Evolutionary conservation across 2,888 invertebrate genomes (phyloP), one percentile per base, ranked within the genome.

Genomic region (Drosophila subsilvestris): DNA sequence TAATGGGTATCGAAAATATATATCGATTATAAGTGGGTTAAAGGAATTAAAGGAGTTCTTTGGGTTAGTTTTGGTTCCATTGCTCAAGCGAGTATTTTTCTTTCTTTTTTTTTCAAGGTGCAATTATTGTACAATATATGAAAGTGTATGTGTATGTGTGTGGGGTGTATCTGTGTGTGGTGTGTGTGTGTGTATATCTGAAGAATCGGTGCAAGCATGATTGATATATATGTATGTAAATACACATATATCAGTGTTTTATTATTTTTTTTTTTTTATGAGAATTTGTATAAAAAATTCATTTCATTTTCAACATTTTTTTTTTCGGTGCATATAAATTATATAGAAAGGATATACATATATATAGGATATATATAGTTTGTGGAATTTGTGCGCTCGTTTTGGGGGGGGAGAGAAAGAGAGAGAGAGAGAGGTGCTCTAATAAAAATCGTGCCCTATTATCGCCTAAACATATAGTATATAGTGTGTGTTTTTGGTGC

Each of bases 341-440:
- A 67, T 51, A 57, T n/a, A 53, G 68, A 66, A 54, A 66, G 65
- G 42, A 50, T 62, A 25, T 25, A 5, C 10, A 65, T 51, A 68
- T 50, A 44, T 25, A 63, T 62, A 63, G 12, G 17, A 66, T 53
- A 67, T 37, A 59, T 54, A 60, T 55, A 58, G 58, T 57, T 55
- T 70, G 67, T 73, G 65, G 84, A 74, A 73, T 80, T 37, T 86
- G 86, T 82, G 81, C 84, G 81, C 80, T 82, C 78, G 65, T 83
- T 37, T 37, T 22, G 22, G 22, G 27, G 27, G 27, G 27, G 9
- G 9, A 27, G 8, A 27, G 9, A 2, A 1, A 37, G 6, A 37
- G n/a, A 37, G 37, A 37, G n/a, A 37, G 74, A 74, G 73, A 72
- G 54, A 80, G 67, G 86, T 86, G 82, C 84, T 84, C 82, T 80